Conservation (phyloP, 2,888 invertebrate species). For the Chrysolina americana region DNA sequence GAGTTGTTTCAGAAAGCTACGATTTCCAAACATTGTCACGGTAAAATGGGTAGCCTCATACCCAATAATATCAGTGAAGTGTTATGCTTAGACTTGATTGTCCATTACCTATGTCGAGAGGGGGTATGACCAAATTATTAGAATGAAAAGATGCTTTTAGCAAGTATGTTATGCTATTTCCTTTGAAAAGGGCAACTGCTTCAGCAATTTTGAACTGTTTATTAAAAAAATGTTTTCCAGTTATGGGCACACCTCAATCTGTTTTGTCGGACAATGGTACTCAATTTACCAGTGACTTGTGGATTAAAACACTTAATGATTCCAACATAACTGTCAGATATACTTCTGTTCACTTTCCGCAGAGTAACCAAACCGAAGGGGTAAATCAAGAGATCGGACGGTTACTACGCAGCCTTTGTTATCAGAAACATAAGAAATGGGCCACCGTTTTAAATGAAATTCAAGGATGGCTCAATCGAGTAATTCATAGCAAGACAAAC, state of each 20-base stretch:
- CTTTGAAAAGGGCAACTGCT: background rate
- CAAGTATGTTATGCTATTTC: slow-evolving; percentile 25
- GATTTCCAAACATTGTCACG: no score
- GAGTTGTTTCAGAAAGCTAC: no score
- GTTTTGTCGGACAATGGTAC: slow-evolving; percentile 8
- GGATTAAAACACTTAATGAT: background rate
- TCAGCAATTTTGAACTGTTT: background rate
- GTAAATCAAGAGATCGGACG: slow-evolving; percentile 29
- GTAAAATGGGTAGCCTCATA: no score
- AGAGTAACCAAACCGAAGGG: slow-evolving; percentile 34
- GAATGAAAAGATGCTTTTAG: slow-evolving; percentile 24
- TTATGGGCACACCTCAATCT: background rate
- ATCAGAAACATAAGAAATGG: slow-evolving; percentile 17
- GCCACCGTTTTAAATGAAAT: background rate
- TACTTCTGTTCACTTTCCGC: slow-evolving; percentile 35
- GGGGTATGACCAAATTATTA: no score
- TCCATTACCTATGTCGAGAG: no score
- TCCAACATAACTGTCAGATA: background rate
- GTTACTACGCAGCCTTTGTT: slow-evolving; percentile 25
- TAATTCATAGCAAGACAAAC: slow-evolving; percentile 16
- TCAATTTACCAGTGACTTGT: background rate
- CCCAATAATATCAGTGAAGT: no score
- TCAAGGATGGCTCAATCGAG: slow-evolving; percentile 20
- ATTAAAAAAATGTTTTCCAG: background rate
- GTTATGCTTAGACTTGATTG: no score